Conservation (phyloP, 2,797 vertebrate genomes). For the Protosalanx chinensis region DNA sequence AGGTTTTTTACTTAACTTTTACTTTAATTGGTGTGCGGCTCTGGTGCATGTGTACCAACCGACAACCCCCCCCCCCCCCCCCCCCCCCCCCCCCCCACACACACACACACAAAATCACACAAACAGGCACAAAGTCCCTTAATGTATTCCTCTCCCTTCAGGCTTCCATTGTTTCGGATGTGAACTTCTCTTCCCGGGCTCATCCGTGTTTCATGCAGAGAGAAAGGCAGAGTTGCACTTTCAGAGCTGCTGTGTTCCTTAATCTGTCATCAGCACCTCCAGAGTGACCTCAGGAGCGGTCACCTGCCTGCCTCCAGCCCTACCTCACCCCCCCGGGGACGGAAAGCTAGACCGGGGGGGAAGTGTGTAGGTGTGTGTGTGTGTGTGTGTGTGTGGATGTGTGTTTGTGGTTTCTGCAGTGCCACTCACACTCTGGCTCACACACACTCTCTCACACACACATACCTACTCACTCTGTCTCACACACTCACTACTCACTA, state of each 20-base stretch:
- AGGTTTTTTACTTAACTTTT: background rate
- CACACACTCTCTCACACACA: slow-evolving; percentile 12
- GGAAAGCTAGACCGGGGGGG: slow-evolving; percentile 40
- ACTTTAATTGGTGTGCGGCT: background rate
- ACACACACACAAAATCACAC: background rate
- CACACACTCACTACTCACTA: background rate
- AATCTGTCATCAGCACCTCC: slow-evolving; percentile 49
- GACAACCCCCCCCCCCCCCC: slow-evolving; percentile 45
- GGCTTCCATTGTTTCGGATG: slow-evolving; percentile 33
- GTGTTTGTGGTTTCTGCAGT: no score
- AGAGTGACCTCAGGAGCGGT: slow-evolving; percentile 41
- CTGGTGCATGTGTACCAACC: slow-evolving; percentile 26
- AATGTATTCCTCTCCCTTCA: slow-evolving; percentile 3
- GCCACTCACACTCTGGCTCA: slow-evolving; percentile 8
- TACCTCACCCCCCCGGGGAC: slow-evolving; percentile 26
- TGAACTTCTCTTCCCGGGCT: slow-evolving; percentile 27
- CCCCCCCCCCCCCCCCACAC: background rate
- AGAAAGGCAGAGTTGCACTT: slow-evolving; percentile 26
- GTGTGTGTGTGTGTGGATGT: no score
- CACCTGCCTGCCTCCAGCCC: slow-evolving; percentile 13
- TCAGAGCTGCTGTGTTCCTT: slow-evolving; percentile 37
- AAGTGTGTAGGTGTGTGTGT: slow-evolving; percentile 26
- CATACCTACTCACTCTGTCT: slow-evolving; percentile 1
- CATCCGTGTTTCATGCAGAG: slow-evolving; percentile 17
- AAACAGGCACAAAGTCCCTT: background rate